Percentiles rank a stretch among this genome's conserved stretches.
Conservation (phyloP, 2,797 vertebrate genomes). For the Phataginus tetradactyla region DNA sequence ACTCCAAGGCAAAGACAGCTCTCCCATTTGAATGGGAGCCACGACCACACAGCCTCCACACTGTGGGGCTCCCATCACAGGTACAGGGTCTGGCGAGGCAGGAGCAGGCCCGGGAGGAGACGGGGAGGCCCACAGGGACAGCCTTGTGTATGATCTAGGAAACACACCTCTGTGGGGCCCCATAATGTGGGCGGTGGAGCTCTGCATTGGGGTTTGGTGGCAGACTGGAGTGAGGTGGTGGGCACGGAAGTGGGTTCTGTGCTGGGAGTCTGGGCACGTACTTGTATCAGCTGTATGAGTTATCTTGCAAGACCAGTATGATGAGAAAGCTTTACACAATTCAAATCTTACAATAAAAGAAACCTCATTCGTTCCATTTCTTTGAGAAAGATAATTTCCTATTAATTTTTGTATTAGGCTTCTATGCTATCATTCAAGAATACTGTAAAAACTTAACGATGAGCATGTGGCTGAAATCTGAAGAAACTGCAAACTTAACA, state of each 20-base stretch:
- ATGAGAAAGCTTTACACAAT: not conserved
- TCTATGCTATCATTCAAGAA: constrained; percentile 55
- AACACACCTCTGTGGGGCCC: not conserved
- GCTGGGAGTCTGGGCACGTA: not conserved
- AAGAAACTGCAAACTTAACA: not conserved
- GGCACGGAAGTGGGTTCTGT: not conserved
- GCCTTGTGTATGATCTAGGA: accelerated
- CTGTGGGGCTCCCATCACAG: too few species aligned
- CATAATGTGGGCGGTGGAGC: accelerated
- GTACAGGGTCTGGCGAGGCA: accelerated
- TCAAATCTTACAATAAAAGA: not conserved
- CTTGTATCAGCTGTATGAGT: not conserved
- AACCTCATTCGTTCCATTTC: not conserved
- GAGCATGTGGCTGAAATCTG: not conserved
- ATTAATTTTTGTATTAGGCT: not conserved
- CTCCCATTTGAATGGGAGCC: not conserved
- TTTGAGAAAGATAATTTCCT: not conserved
- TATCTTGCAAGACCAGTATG: not conserved
- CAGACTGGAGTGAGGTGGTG: not conserved
- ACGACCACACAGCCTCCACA: too few species aligned
- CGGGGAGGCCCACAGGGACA: not conserved
- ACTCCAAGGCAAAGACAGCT: not conserved
- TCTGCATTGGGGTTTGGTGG: accelerated
- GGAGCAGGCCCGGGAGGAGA: too few species aligned
- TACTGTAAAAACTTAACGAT: constrained; percentile 16